Percentiles rank a stretch among this genome's conserved stretches.
Evolutionary conservation across 1,140 invertebrate species (phyloP).

Genomic region (Temnothorax curvispinosus): DNA sequence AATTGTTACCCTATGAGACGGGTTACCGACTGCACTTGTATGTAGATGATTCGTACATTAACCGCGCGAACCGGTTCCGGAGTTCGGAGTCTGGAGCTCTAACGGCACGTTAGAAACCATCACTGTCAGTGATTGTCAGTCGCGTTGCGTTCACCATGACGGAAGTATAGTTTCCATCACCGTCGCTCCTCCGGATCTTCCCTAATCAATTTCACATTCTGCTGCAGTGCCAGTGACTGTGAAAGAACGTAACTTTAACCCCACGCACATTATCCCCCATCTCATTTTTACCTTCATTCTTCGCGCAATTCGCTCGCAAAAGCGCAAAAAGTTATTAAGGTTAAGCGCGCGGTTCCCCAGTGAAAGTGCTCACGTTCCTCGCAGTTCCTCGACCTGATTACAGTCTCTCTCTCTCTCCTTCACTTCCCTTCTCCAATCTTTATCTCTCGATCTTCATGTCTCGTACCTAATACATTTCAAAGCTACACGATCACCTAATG

Average conservation of each 20-base stretch:
- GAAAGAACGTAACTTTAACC: constrained; percentile 58
- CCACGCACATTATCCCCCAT: not conserved
- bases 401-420: not conserved
- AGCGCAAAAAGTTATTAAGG: constrained; percentile 9
- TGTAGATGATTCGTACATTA: too few relatives aligned
- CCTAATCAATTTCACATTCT: constrained; percentile 76
- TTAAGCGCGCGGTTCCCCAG: constrained; percentile 9
- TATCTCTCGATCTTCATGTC: not conserved
- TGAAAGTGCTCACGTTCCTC: constrained; percentile 66
- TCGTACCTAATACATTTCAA: constrained; percentile 62
- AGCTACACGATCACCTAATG: constrained; percentile 7
- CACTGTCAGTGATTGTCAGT: too few relatives aligned
- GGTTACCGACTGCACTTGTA: too few relatives aligned
- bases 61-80: too few relatives aligned
- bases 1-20: too few relatives aligned
- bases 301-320: not conserved
- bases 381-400: constrained; percentile 57
- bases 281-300: not conserved
- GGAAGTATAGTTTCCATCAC: not conserved
- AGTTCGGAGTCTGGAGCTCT: too few relatives aligned
- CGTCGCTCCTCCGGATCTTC: not conserved
- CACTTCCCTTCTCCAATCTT: not conserved
- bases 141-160: not conserved
- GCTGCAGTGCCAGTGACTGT: constrained; percentile 82
- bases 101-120: too few relatives aligned